Percentiles rank a stretch among this genome's conserved stretches.
These are phyloP conservation scores for Meta bourneti DNA, from an alignment of 2,888 invertebrate species.

Conservation along the genomic window DNA sequence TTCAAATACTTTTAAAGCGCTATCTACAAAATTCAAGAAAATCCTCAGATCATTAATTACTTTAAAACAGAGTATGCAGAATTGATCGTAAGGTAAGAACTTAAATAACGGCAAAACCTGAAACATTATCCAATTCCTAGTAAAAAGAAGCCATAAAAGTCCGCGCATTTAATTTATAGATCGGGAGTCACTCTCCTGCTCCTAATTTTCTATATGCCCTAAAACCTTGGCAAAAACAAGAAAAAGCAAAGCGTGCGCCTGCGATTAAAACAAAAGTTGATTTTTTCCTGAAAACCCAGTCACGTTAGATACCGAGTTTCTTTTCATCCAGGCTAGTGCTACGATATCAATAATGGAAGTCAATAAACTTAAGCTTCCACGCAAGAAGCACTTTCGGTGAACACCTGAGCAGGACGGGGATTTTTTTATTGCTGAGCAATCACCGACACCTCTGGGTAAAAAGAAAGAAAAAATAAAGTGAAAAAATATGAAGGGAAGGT, in stretches of 20 bases:
- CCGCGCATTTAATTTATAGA: background rate
- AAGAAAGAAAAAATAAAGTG: background rate
- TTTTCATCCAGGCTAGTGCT: background rate
- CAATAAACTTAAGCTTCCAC: conserved; percentile 46
- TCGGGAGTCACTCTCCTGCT: background rate
- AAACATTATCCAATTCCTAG: background rate
- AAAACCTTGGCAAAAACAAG: background rate
- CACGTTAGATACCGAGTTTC: background rate
- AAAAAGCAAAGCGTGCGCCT: background rate
- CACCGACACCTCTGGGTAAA: background rate
- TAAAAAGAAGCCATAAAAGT: background rate
- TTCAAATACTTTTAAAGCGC: no score
- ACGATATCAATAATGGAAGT: conserved; percentile 51
- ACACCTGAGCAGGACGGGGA: conserved; percentile 1
- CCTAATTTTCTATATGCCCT: background rate
- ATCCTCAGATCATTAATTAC: no score
- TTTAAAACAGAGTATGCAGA: no score
- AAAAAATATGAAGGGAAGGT: background rate
- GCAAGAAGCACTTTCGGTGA: conserved; percentile 34
- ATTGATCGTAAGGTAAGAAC: no score
- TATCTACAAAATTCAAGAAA: no score
- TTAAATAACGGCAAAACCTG: no score
- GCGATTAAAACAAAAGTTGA: background rate
- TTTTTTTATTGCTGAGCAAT: background rate
- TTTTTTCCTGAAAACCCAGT: background rate